Base-by-base conservation (phyloP, 2,888 invertebrate species). In the Tinea pellionella region DNA sequence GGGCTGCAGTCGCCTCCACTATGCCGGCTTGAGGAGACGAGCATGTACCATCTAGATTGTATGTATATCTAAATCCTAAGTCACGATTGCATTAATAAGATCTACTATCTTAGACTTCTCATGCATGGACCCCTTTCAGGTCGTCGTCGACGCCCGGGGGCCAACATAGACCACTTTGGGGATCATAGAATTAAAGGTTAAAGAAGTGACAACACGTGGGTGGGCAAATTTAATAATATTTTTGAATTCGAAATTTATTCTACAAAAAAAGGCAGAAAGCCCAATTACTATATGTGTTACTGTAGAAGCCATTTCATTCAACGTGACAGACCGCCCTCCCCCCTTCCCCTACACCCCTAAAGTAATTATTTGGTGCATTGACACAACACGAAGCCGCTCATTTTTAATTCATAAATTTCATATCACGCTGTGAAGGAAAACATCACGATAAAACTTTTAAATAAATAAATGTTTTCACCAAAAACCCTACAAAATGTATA, bases 341-440 rank as follows among this genome's bases (percentile, higher is more conserved):
- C 37, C 6, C n/a, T n/a, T 9, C 37, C 37, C 37, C 37, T 6
- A 2, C 8, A 7, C 47, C 47, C 4, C 15, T n/a, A 9, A n/a
- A 16, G 47, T 47, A 47, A 47, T 47, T 47, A 47, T 47, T 47
- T 47, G 47, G 47, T 47, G 47, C 47, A 47, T 47, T 47, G 13
- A 16, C 47, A 16, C 16, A 16, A 47, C 47, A 47, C 47, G 47
- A 47, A 47, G 16, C 16, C 12, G 15, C 13, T 47, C 47, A 47
- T 47, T 47, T 47, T 47, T 47, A 47, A 47, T 47, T 47, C 47
- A 47, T 47, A 16, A 47, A 47, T 9, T 47, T 9, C 47, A 13
- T 42, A 42, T 42, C 42, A 16, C 47, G 15, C 47, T 47, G 47
- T 42, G 42, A 42, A 42, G 42, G 42, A 42, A 42, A 42, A 42